Percentiles rank a stretch among this genome's conserved stretches.
Evolutionary conservation across 2,113 vertebrate species (phyloP).

Genomic region (Sander vitreus): DNA sequence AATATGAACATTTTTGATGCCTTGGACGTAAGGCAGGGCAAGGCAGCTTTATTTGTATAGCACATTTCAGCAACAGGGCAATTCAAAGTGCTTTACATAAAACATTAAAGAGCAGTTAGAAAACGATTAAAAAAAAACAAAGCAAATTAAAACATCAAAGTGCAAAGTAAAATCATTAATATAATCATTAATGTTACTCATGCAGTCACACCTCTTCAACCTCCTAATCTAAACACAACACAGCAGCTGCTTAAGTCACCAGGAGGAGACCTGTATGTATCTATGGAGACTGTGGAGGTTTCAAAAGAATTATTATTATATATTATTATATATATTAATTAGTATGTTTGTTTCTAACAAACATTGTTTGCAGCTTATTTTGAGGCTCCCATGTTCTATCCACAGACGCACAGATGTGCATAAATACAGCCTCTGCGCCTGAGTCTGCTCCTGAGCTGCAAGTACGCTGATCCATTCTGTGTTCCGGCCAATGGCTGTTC

Average conservation of each 20-base stretch:
- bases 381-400: not conserved
- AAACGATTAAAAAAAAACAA: too few relatives aligned
- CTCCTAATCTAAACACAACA: slow-evolving; percentile 5
- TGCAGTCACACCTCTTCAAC: not conserved
- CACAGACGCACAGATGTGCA: slow-evolving; percentile 17
- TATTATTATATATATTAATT: not conserved
- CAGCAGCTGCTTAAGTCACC: not conserved
- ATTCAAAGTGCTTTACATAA: too few relatives aligned
- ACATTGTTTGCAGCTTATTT: slow-evolving; percentile 11
- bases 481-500: slow-evolving; percentile 59
- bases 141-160: too few relatives aligned
- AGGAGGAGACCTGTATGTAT: not conserved
- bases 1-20: too few relatives aligned
- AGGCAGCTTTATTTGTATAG: too few relatives aligned
- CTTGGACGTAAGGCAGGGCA: too few relatives aligned
- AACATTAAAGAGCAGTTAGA: too few relatives aligned
- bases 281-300: not conserved
- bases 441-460: slow-evolving; percentile 15
- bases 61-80: too few relatives aligned
- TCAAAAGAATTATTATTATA: not conserved
- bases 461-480: slow-evolving; percentile 36
- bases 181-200: not conserved
- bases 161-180: too few relatives aligned
- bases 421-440: slow-evolving; percentile 1
- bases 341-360: not conserved